Conservation (phyloP, 1,140 invertebrate genomes). For the Cecropterus lyciades region DNA sequence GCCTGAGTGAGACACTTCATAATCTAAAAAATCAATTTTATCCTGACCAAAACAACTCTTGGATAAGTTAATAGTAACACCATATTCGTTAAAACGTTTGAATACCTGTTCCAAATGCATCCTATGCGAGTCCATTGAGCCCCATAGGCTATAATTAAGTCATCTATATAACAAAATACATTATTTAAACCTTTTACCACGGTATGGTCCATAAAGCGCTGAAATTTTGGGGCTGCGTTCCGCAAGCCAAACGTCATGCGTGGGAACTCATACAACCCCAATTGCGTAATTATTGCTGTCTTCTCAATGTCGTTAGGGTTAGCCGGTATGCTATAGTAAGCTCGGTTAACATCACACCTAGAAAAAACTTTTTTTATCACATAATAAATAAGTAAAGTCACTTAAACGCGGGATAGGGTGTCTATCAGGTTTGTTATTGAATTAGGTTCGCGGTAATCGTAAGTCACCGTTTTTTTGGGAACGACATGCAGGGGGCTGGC, state of each 20-base stretch:
- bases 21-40: constrained; percentile 1
- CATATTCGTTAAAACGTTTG: neutral
- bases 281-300: neutral
- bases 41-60: neutral
- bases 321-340: neutral
- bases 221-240: neutral
- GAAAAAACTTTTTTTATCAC: neutral
- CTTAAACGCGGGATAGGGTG: neutral
- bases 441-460: neutral
- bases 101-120: neutral
- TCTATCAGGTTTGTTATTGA: neutral
- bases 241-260: neutral
- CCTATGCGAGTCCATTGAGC: neutral
- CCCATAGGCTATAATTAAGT: neutral
- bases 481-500: constrained; percentile 4
- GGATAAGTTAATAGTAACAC: neutral
- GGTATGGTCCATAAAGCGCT: neutral
- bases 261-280: neutral
- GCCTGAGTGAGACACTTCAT: neutral
- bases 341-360: neutral
- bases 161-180: neutral
- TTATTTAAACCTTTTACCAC: neutral
- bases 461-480: neutral
- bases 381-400: neutral
- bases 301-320: neutral